Percentiles rank a stretch among this genome's conserved stretches.
These are phyloP conservation scores for Heloderma charlesbogerti DNA, from an alignment of 2,113 vertebrate genomes.

Conservation along the genomic window DNA sequence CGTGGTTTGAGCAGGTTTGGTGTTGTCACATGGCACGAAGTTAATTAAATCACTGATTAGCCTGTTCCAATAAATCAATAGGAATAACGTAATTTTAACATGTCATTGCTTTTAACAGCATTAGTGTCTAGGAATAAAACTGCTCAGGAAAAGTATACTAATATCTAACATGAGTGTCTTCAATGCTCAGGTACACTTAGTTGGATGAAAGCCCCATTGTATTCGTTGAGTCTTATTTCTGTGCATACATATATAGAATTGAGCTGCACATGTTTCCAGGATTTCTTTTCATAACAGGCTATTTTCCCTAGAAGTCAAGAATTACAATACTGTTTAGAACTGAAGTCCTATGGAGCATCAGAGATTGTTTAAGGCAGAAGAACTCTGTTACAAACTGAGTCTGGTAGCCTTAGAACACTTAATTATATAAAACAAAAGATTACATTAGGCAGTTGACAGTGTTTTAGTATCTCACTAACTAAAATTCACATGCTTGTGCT, in stretches of 20 bases:
- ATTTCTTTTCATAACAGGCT: neutral
- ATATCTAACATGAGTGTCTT: neutral
- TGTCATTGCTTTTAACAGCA: neutral
- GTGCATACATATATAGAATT: neutral
- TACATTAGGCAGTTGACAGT: slow-evolving; percentile 44
- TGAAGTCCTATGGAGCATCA: neutral
- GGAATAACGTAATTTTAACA: neutral
- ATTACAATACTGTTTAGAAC: neutral
- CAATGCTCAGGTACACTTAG: neutral
- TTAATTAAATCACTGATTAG: neutral
- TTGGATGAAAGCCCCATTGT: neutral
- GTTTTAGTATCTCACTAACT: slow-evolving; percentile 47
- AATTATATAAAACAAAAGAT: slow-evolving; percentile 5
- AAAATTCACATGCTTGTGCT: neutral
- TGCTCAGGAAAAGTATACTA: neutral
- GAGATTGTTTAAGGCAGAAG: neutral
- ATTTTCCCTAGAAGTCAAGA: neutral
- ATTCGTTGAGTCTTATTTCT: neutral
- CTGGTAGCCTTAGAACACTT: neutral
- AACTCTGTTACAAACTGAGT: neutral
- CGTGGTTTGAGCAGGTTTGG: neutral
- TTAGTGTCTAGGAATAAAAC: neutral
- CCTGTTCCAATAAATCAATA: neutral
- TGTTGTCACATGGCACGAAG: neutral
- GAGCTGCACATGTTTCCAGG: neutral